Evolutionary conservation across 1,140 invertebrate species (phyloP).

Genomic region (Eumaeus atala): DNA sequence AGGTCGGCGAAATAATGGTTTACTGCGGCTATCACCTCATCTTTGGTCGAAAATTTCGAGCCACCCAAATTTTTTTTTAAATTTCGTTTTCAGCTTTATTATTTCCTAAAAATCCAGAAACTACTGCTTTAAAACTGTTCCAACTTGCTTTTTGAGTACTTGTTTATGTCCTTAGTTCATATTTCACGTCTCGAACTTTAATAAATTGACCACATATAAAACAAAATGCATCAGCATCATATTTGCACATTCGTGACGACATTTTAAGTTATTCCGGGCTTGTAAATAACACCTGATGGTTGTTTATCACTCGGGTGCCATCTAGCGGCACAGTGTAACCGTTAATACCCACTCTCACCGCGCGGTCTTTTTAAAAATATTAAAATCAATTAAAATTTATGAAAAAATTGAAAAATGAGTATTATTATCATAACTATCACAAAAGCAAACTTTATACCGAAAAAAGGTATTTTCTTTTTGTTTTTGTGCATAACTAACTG

Average conservation of each 20-base stretch:
- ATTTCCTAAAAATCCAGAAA: constrained; percentile 7
- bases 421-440: no score
- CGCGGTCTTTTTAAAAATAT: no score
- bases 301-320: constrained; percentile 26
- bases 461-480: no score
- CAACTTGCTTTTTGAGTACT: constrained; percentile 2
- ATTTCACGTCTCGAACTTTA: constrained; percentile 30
- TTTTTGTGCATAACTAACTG: no score
- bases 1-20: no score
- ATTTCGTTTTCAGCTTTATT: neutral
- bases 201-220: constrained; percentile 28
- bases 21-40: no score
- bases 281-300: constrained; percentile 27
- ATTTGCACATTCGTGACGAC: no score
- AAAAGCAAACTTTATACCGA: no score
- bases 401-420: no score
- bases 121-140: constrained; percentile 10
- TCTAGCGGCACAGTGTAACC: constrained; percentile 27
- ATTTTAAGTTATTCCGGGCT: constrained; percentile 23
- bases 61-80: no score
- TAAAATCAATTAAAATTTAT: constrained; percentile 26
- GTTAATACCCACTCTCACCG: constrained; percentile 24
- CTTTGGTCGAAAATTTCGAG: no score
- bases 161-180: constrained; percentile 24
- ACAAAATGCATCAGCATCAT: constrained; percentile 27